A percentile compares a stretch with the other conserved stretches of the same genome.
Conservation (phyloP, 2,113 vertebrate species). For the Varanus salvator region DNA sequence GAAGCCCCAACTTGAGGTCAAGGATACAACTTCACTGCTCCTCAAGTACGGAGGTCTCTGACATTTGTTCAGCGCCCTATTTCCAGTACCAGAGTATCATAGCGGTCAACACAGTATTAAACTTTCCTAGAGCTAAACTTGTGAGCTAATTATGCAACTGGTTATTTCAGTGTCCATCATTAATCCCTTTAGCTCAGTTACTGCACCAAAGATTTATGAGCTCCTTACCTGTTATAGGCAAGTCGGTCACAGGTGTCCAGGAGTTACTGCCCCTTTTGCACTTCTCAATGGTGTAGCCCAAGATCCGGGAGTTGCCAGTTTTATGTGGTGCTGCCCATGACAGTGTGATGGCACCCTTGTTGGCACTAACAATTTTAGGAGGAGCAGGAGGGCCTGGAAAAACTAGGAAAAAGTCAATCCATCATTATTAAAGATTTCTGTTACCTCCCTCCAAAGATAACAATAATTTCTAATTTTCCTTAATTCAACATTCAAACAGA, state of each 20-base stretch:
- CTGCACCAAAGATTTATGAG: neutral
- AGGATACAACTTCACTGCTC: no score
- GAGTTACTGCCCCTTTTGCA: slow-evolving; percentile 86
- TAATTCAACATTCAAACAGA: neutral
- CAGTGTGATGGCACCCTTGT: slow-evolving; percentile 81
- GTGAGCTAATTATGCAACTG: neutral
- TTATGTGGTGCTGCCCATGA: slow-evolving; percentile 82
- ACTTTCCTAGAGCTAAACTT: neutral
- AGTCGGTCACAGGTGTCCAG: slow-evolving; percentile 81
- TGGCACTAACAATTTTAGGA: slow-evolving; percentile 82
- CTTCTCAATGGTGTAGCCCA: slow-evolving; percentile 89
- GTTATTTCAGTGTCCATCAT: neutral
- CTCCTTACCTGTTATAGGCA: slow-evolving; percentile 79
- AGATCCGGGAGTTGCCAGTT: slow-evolving; percentile 78
- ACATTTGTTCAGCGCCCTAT: neutral
- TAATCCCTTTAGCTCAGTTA: neutral
- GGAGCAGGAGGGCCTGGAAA: slow-evolving; percentile 82
- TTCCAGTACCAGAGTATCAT: neutral
- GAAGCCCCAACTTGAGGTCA: no score
- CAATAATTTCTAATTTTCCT: neutral
- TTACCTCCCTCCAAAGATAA: slow-evolving; percentile 1
- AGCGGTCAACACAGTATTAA: neutral
- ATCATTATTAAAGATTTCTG: slow-evolving; percentile 20
- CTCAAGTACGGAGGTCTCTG: neutral
- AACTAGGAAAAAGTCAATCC: slow-evolving; percentile 67